Base-by-base conservation (phyloP, 2,113 vertebrate genomes). In the Chlamydotis undulata region DNA sequence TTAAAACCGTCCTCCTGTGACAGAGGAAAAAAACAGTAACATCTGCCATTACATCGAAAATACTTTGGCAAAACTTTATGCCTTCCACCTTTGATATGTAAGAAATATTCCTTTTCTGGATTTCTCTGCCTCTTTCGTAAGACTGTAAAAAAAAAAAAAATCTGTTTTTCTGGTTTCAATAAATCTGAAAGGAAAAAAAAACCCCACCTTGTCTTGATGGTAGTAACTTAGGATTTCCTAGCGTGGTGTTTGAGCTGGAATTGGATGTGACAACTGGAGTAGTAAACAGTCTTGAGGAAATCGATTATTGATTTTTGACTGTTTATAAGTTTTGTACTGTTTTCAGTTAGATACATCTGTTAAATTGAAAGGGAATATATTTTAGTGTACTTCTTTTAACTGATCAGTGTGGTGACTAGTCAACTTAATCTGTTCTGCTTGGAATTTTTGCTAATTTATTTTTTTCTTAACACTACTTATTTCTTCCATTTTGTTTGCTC, bases 321-420 rank as follows among this genome's bases (percentile, higher is more conserved):
- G 35, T 91, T 96, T 91, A 85, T 64, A 59, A 92, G 57, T 83
- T 87, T 84, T 43, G 79, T 87, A 89, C 73, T 91, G 90, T 68
- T 94, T 94, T 87, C 74, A 89, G 68, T 92, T 60, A 84, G 41
- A 10, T 75, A 82, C 67, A 75, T 65, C 76, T 93, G 75, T 96
- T 82, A 89, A 87, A 82, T 23, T 61, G 80, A 91, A 93, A 73
- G 13, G 12, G 35, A 85, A 56, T 67, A 25, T 57, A 86, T 90
- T 91, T 80, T 68, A 52, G 56, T 70, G 52, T 39, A 50, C 64
- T 80, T 83, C 45, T 65, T 92, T 94, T 61, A 79, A 79, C 50
- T 82, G 43, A 67, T 11, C 49, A 65, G 21, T n/a, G 12, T 56
- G 13, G 24, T 78, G 70, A 79, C 65, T 65, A 64, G 65, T 65